Percentiles rank a stretch among this genome's conserved stretches.
These are phyloP conservation scores for Crossocerus cetratus DNA, from an alignment of 2,888 invertebrate genomes.

Conservation along the genomic window DNA sequence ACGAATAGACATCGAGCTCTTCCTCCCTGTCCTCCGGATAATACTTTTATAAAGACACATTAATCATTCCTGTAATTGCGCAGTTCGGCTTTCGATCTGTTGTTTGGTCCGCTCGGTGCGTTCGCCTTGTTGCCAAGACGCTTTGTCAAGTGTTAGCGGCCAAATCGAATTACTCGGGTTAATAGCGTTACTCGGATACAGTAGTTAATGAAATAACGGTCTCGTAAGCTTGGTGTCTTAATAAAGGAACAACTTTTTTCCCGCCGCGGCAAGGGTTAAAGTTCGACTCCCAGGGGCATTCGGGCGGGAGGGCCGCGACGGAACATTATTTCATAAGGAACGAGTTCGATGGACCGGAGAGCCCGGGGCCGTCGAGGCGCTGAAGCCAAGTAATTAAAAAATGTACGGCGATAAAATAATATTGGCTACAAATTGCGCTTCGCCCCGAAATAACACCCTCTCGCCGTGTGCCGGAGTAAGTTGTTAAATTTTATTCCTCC, in stretches of 20 bases:
- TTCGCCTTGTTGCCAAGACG: no score
- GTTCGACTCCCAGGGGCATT: constrained; percentile 70
- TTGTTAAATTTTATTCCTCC: constrained; percentile 63
- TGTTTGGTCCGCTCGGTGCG: no score
- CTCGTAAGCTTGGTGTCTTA: constrained; percentile 37
- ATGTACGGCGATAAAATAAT: constrained; percentile 74
- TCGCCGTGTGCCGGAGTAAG: constrained; percentile 60
- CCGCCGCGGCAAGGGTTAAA: constrained; percentile 65
- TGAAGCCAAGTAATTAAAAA: constrained; percentile 74
- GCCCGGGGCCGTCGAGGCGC: constrained; percentile 61
- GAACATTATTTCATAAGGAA: constrained; percentile 69
- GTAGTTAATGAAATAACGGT: neutral
- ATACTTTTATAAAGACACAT: no score
- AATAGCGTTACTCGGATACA: neutral
- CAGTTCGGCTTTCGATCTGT: no score
- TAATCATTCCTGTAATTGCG: no score
- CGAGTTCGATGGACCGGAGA: constrained; percentile 53
- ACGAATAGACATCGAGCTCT: neutral
- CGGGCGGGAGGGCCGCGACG: constrained; percentile 40
- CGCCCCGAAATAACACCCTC: constrained; percentile 53
- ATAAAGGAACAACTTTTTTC: constrained; percentile 64
- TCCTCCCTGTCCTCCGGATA: no score
- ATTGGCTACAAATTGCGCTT: constrained; percentile 74
- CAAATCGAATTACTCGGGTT: neutral
- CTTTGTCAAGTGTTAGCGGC: no score